Percentiles rank a stretch among this genome's conserved stretches.
phyloP scores from a whole-genome alignment of 2,888 invertebrate species.

The Lithophane leautieri region DNA sequence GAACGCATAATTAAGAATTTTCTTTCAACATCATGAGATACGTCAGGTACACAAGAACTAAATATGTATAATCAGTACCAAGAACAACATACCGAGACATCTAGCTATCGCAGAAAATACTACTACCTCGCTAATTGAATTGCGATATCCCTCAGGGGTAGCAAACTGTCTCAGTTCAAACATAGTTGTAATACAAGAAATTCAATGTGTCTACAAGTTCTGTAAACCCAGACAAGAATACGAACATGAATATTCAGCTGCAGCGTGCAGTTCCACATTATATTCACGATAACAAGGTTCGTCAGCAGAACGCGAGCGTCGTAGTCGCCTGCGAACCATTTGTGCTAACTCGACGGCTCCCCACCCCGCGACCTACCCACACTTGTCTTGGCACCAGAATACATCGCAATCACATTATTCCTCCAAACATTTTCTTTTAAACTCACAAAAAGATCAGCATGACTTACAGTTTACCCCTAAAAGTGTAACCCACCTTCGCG shows the following conservation, averaged over 20 bases:
- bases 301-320: conserved; percentile 83
- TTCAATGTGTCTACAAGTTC: conserved; percentile 58
- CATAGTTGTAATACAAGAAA: conserved; percentile 48
- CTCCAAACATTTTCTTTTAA: conserved; percentile 52
- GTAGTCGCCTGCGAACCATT: conserved; percentile 74
- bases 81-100: conserved; percentile 27
- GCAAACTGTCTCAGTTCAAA: conserved; percentile 54
- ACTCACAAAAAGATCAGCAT: conserved; percentile 52
- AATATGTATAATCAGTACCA: conserved; percentile 50
- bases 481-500: conserved; percentile 55
- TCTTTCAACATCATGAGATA: conserved; percentile 54
- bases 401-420: conserved; percentile 67
- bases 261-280: conserved; percentile 81
- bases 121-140: conserved; percentile 36
- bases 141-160: conserved; percentile 33
- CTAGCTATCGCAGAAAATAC: conserved; percentile 26
- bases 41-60: conserved; percentile 23
- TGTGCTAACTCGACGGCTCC: conserved; percentile 77
- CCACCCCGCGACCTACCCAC: conserved; percentile 61
- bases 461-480: conserved; percentile 58
- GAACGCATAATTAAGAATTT: conserved; percentile 44
- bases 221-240: conserved; percentile 75
- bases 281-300: conserved; percentile 87
- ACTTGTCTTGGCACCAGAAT: conserved; percentile 78
- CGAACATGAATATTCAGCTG: conserved; percentile 87